Evolutionary conservation across 2,113 vertebrate genomes (phyloP), one percentile per base, ranked within the genome.

Genomic region (Ceratotherium simum): DNA sequence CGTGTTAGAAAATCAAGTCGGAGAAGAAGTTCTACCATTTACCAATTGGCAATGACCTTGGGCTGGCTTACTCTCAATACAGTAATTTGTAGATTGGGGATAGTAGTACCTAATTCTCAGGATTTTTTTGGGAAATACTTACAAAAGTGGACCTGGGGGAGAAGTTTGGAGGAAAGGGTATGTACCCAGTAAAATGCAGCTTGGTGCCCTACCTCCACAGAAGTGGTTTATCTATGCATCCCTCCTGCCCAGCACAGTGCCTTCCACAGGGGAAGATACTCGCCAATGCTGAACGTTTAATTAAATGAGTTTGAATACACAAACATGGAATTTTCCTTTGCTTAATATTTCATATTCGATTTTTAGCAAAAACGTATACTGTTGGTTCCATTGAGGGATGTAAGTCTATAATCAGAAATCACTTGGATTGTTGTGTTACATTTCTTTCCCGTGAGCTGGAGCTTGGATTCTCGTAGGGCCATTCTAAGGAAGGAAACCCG

Each of bases 261-360:
- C 20, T 70, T 16, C 29, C 31, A 39, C 18, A 42, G 11, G 21
- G 13, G 2, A 48, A 42, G 60, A 9, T n/a, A 12, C 21, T 84
- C 8, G 27, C 8, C 51, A 48, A 2, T 92, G 36, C 20, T 81
- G 36, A 85, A 73, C 51, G 21, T 56, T 58, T 60, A 42, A 72
- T 73, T 51, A 92, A 51, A 12, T 25, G 51, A 70, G 3, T 89
- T 65, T 89, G 60, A 78, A 91, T 76, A n/a, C 23, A 84, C 6
- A 36, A 91, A 91, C 20, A 33, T 39, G 8, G 31, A 65, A 18
- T 54, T 56, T 73, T 73, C 20, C 91, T 90, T 81, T 78, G 64
- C 8, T 95, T 95, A 83, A 91, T 67, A 84, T 78, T 89, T 94
- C 86, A 46, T 80, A 70, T 60, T 54, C 42, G 5, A 69, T 64